Evolutionary conservation across 2,888 invertebrate species (phyloP).

Genomic region (Drosophila monieri): DNA sequence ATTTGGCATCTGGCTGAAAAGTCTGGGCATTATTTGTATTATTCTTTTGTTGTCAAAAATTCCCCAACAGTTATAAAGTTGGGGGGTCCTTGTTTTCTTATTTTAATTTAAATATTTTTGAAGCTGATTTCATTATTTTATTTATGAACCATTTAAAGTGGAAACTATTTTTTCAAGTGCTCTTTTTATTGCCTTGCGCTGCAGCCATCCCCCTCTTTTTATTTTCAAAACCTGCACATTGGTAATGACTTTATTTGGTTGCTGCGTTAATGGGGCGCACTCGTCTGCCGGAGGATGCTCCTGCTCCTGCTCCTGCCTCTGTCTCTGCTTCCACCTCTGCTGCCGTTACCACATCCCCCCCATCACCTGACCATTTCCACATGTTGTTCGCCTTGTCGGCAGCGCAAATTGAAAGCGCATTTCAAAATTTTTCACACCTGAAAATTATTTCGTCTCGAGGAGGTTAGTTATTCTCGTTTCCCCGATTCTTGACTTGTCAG

Average conservation of each 20-base stretch:
- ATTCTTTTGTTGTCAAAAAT: too few relatives aligned
- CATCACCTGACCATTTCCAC: constrained; percentile 1
- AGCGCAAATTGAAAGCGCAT: constrained; percentile 78
- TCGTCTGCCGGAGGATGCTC: constrained; percentile 17
- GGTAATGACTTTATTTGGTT: constrained; percentile 78
- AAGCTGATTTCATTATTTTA: too few relatives aligned
- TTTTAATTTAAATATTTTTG: too few relatives aligned
- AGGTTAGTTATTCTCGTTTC: constrained; percentile 18
- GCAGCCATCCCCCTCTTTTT: background rate
- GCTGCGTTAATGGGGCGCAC: constrained; percentile 74
- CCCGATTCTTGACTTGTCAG: constrained; percentile 27
- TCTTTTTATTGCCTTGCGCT: background rate
- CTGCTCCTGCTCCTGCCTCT: background rate
- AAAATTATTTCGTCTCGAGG: constrained; percentile 73
- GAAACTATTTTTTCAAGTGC: background rate
- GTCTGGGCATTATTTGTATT: too few relatives aligned
- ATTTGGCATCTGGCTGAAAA: too few relatives aligned
- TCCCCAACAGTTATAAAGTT: too few relatives aligned
- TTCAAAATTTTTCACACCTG: constrained; percentile 77
- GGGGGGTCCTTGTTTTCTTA: too few relatives aligned
- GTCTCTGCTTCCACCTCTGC: constrained; percentile 8
- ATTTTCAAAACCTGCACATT: constrained; percentile 37
- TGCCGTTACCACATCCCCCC: background rate
- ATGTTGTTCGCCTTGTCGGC: constrained; percentile 42
- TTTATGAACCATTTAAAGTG: background rate